Conservation (phyloP, 1,140 invertebrate species). For the Heliconius himera region DNA sequence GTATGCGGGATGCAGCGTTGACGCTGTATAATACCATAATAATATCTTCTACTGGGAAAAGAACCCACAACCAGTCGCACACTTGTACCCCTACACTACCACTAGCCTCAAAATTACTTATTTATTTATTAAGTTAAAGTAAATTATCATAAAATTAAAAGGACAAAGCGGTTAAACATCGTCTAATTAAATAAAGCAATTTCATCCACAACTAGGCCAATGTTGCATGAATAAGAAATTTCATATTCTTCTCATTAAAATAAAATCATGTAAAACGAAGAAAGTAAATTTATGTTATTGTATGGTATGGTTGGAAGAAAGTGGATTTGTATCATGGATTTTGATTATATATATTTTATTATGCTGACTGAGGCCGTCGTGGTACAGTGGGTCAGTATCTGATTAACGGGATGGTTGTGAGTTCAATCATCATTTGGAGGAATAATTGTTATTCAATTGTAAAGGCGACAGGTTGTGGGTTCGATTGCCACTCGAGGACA, state of each 20-base stretch:
- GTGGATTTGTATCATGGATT: background rate
- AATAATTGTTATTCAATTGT: background rate
- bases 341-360: background rate
- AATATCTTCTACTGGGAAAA: too few species aligned
- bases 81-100: too few species aligned
- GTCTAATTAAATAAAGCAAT: background rate
- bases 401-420: background rate
- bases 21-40: too few species aligned
- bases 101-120: too few species aligned
- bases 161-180: background rate
- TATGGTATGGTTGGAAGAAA: background rate
- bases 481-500: too few species aligned
- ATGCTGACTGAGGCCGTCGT: too few species aligned
- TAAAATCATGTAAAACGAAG: slow-evolving; percentile 8
- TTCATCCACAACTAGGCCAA: background rate
- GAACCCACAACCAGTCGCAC: too few species aligned
- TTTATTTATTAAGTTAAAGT: background rate
- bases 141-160: background rate
- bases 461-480: too few species aligned
- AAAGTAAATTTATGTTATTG: slow-evolving; percentile 1
- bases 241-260: background rate
- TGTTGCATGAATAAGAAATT: slow-evolving; percentile 1
- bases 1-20: too few species aligned
- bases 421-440: background rate
- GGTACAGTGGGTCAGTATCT: too few species aligned